These are phyloP conservation scores for Neuroscelio doddi DNA, from an alignment of 2,888 invertebrate species.

Conservation along the genomic window DNA sequence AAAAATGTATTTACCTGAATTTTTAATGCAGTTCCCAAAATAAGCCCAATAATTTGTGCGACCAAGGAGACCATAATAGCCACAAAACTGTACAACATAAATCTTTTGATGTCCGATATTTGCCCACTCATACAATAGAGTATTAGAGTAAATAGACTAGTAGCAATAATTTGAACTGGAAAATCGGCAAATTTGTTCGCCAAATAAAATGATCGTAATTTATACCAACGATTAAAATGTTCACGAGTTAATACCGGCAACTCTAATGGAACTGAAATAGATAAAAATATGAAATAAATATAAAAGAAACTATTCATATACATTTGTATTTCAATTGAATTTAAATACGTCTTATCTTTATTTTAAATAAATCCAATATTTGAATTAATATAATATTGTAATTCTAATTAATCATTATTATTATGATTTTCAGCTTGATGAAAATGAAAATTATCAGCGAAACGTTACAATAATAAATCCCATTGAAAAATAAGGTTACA, in stretches of 20 bases:
- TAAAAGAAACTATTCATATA: no score
- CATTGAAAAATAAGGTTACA: no score
- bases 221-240: slow-evolving; percentile 93
- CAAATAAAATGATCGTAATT: slow-evolving; percentile 85
- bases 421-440: no score
- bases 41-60: slow-evolving; percentile 88
- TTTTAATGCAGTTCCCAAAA: slow-evolving; percentile 87
- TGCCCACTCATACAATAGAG: slow-evolving; percentile 92
- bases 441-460: no score
- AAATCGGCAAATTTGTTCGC: slow-evolving; percentile 86
- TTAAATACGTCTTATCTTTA: no score
- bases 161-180: slow-evolving; percentile 82
- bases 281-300: neutral
- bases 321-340: no score
- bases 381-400: no score
- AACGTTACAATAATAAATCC: no score
- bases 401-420: no score
- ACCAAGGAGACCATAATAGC: slow-evolving; percentile 86
- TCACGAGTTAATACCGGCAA: slow-evolving; percentile 86
- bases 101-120: slow-evolving; percentile 82
- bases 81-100: slow-evolving; percentile 81
- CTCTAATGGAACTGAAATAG: slow-evolving; percentile 84
- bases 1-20: slow-evolving; percentile 76
- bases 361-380: no score
- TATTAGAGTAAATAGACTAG: slow-evolving; percentile 82